Base-by-base conservation (phyloP, 2,113 vertebrate species). In the Scortum barcoo region DNA sequence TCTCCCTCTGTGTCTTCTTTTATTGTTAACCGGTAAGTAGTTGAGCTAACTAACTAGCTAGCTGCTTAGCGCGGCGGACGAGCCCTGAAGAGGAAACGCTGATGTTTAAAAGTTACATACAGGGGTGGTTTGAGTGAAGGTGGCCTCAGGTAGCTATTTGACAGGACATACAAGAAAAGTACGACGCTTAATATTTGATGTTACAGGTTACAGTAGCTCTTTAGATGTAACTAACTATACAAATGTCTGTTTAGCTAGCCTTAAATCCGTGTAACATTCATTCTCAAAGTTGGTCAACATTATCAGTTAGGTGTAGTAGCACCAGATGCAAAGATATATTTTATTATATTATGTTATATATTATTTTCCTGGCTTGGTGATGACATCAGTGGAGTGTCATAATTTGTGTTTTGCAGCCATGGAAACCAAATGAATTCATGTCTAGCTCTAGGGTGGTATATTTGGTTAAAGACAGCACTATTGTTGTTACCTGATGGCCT, bases 1-100 rank as follows among this genome's bases (percentile, higher is more conserved):
- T 50, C 46, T 3, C 44, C 36, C 33, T 44, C 40, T 1, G 8
- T 40, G n/a, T 26, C 36, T 46, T 3, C 38, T 42, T 50, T 51
- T n/a, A 51, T n/a, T n/a, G n/a, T n/a, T n/a, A n/a, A n/a, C 10
- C 5, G 90, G 92, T 94, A 73, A 91, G 91, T 76, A 51, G 4
- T 38, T 20, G 38, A 38, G 40, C 40, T 66, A 66, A 3, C 40
- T 66, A 66, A 3, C 56, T 14, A 19, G 60, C 42, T 83, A 67
- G n/a, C 53, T 14, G 24, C 4, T 28, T 60, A 46, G 44, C 74
- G 12, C 38, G 5, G 11, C 10, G 16, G 26, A 17, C 13, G n/a
- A 10, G 2, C 6, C 20, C 1, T 12, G 5, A 51, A 3, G 17
- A 26, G 16, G 40, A 22, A 16, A 22, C 6, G 40, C 40, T 40